Evolutionary conservation across 2,888 invertebrate species (phyloP), one percentile per base, ranked within the genome.

Genomic region (Mythimna lalbum): DNA sequence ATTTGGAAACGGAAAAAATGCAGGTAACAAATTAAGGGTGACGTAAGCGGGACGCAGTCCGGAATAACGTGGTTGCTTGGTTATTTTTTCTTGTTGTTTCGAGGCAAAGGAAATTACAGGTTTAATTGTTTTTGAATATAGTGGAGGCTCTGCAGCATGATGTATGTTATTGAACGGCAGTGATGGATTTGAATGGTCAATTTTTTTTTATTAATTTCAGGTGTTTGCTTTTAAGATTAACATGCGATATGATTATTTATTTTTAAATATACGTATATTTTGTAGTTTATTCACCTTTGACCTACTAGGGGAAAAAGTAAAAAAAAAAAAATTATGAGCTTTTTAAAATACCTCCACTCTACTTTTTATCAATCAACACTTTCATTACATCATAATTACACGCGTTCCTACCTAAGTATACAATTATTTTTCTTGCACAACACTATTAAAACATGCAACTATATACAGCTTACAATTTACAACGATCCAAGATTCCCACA

Each of bases 1-100:
- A 65, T 72, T 27, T 63, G 79, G n/a, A 60, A 77, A 77, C 65
- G 68, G 75, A 75, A 85, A 85, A 86, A 79, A 85, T 76, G 70
- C 86, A 86, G 86, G 86, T 86, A 86, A 85, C 83, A 78, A 79
- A 80, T 80, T 84, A 76, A 60, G 73, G 74, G 59, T 84, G 84
- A 81, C 84, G 84, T 79, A 72, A 83, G 77, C 57, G 52, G 50
- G 69, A 31, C 43, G 55, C 23, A 50, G 66, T 47, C 56, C 67
- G 39, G 64, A 76, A 69, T 67, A 62, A 57, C 72, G 50, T 81
- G 53, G 61, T 31, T 23, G 50, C 43, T 57, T 55, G 27, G 43
- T 64, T 63, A 1, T 81, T 55, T 64, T 66, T 56, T 61, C 17
- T 59, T n/a, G 6, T 39, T 52, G 39, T 57, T 68, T 71, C 33